phyloP scores from a whole-genome alignment of 2,113 vertebrate genomes.

The Alligator mississippiensis region DNA sequence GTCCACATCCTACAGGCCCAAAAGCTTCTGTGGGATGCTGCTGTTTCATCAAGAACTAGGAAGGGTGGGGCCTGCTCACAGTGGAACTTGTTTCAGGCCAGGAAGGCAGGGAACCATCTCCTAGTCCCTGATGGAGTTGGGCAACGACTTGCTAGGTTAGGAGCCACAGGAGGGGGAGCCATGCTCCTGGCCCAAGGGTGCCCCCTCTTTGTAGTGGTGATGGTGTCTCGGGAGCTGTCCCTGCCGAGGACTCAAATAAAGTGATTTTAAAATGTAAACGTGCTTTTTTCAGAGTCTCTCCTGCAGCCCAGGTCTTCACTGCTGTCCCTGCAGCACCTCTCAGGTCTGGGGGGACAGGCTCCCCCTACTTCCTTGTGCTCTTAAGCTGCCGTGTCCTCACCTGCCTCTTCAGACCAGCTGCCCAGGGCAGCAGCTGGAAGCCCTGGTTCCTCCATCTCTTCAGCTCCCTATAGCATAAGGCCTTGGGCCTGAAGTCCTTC shows the following conservation, averaged over 20 bases:
- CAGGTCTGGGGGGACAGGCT: background rate
- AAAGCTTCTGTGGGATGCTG: background rate
- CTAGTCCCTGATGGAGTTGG: background rate
- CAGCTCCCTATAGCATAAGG: background rate
- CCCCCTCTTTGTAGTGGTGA: background rate
- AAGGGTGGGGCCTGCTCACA: background rate
- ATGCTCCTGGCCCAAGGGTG: background rate
- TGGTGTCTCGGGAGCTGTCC: background rate
- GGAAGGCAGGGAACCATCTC: rapidly evolving
- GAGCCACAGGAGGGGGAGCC: background rate
- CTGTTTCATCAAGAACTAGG: background rate
- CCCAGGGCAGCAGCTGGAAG: background rate
- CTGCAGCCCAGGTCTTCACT: background rate
- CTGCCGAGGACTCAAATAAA: conserved; percentile 44
- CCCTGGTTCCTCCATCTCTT: background rate
- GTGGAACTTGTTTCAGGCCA: rapidly evolving
- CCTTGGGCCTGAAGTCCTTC: background rate
- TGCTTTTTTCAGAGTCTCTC: background rate
- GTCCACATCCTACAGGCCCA: background rate
- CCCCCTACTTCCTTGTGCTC: background rate
- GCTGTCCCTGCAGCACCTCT: background rate
- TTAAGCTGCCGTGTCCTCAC: background rate
- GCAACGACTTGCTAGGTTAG: background rate
- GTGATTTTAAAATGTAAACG: background rate
- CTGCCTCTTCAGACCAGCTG: background rate